Conservation (phyloP, 2,113 vertebrate species). For the Carassius gibelio region DNA sequence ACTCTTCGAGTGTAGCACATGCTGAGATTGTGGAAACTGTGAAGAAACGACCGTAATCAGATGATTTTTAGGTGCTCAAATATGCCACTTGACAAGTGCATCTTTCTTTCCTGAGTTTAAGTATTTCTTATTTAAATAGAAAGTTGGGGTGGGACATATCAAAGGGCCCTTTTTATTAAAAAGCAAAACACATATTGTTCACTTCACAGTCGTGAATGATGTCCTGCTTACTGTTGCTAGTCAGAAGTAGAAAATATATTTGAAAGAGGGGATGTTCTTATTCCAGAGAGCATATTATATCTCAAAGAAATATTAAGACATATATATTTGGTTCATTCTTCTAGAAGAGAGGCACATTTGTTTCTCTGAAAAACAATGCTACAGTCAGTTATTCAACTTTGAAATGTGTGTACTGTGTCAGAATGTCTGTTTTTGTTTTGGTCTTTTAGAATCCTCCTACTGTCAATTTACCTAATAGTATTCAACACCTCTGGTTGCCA, state of each 20-base stretch:
- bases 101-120: not conserved
- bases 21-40: not conserved
- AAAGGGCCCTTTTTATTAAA: no score
- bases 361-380: no score
- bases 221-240: no score
- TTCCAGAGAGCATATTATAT: not conserved
- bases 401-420: no score
- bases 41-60: not conserved
- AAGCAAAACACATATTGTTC: no score
- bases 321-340: not conserved
- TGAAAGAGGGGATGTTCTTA: not conserved
- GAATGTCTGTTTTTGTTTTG: no score
- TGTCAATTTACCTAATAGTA: no score
- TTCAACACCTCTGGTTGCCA: no score
- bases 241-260: not conserved
- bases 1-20: conserved; percentile 24
- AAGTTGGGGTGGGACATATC: not conserved
- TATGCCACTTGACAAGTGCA: not conserved
- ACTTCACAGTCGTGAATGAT: no score
- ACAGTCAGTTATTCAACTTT: no score
- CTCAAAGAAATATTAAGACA: not conserved
- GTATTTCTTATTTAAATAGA: not conserved
- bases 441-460: no score
- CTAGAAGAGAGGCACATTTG: not conserved
- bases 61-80: not conserved